These are phyloP conservation scores for Probosciger aterrimus DNA, from an alignment of 2,113 vertebrate genomes.

Conservation along the genomic window DNA sequence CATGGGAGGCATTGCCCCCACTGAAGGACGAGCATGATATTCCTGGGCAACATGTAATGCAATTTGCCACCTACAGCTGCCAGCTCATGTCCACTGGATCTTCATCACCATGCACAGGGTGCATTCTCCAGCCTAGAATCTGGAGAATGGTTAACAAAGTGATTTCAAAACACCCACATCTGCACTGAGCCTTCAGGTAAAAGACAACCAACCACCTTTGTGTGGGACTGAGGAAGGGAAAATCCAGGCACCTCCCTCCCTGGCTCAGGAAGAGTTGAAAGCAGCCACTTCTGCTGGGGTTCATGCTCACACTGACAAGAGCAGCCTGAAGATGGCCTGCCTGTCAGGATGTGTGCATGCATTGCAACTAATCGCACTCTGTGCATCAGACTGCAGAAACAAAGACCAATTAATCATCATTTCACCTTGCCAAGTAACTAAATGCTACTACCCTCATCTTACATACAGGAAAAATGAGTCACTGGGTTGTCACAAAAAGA, in stretches of 20 bases:
- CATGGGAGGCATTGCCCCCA: background rate
- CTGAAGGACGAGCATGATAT: background rate
- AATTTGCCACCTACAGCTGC: background rate
- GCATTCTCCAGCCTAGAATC: background rate
- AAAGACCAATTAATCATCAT: background rate
- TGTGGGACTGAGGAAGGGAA: background rate
- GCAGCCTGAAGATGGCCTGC: fast-evolving
- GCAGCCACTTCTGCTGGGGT: background rate
- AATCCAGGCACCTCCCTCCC: background rate
- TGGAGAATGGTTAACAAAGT: background rate
- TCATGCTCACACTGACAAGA: background rate
- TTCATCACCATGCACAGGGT: background rate
- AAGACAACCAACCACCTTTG: background rate
- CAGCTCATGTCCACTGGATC: background rate
- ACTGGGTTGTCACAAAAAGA: background rate
- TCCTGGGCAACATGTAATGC: background rate
- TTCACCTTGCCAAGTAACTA: background rate
- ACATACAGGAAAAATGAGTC: background rate
- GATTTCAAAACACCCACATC: background rate
- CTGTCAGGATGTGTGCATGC: fast-evolving
- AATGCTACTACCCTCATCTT: background rate
- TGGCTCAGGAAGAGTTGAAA: background rate
- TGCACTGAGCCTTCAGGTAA: background rate
- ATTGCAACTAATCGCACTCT: background rate
- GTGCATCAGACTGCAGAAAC: background rate